Percentiles rank a stretch among this genome's conserved stretches.
Conservation (phyloP, 1,140 invertebrate species). For the Tetraneura akinire region DNA sequence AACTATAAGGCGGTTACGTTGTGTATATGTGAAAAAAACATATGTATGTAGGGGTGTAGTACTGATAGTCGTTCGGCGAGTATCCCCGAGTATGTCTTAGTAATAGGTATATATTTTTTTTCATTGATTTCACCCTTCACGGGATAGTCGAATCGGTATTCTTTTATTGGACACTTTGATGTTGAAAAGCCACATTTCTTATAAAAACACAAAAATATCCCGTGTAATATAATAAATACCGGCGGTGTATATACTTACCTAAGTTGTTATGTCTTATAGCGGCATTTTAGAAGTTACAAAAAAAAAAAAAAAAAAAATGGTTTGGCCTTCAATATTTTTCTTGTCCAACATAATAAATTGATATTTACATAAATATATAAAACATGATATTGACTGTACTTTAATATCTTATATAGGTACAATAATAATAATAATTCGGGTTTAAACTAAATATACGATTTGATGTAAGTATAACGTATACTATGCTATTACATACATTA, state of each 20-base stretch:
- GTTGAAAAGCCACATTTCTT: conserved; percentile 10
- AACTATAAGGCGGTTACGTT: background rate
- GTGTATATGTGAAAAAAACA: background rate
- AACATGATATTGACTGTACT: background rate
- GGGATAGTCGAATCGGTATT: background rate
- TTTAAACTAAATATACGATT: conserved; percentile 5
- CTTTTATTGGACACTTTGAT: conserved; percentile 9
- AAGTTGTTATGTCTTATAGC: too few species aligned
- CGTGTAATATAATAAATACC: background rate
- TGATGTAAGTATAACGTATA: background rate
- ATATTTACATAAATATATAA: background rate
- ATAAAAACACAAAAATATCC: background rate
- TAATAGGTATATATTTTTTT: background rate
- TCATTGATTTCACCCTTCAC: background rate
- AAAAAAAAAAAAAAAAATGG: background rate
- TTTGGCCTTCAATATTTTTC: background rate
- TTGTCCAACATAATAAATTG: background rate
- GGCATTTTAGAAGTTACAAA: background rate
- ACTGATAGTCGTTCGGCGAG: background rate
- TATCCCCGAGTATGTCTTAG: background rate
- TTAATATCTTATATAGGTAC: background rate
- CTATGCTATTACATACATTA: too few species aligned
- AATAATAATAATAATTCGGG: background rate
- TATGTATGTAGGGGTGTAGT: background rate
- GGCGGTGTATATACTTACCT: background rate